These are phyloP conservation scores for Notarius quadriscutis DNA, from an alignment of 2,113 vertebrate species.

Conservation along the genomic window DNA sequence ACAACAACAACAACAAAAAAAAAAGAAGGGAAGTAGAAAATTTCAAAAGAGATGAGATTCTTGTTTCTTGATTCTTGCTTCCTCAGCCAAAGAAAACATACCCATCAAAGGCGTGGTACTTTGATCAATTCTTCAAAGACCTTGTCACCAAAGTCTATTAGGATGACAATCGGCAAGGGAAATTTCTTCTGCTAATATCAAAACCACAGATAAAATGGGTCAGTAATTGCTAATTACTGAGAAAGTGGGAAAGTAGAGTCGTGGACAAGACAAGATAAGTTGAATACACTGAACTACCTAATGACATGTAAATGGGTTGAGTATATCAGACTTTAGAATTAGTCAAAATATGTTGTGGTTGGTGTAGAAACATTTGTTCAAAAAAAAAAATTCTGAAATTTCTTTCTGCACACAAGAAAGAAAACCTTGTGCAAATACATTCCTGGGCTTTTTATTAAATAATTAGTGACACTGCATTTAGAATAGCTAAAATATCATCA, in stretches of 20 bases:
- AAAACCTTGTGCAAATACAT: background rate
- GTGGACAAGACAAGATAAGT: slow-evolving; percentile 18
- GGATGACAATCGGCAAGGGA: slow-evolving; percentile 49
- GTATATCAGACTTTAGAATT: background rate
- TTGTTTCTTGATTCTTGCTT: slow-evolving; percentile 62
- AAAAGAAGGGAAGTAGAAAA: background rate
- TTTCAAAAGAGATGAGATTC: slow-evolving; percentile 10
- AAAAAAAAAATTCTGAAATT: background rate
- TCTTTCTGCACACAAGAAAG: background rate
- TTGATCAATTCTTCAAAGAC: slow-evolving; percentile 62
- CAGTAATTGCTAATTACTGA: slow-evolving; percentile 69
- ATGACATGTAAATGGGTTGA: background rate
- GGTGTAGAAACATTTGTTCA: background rate
- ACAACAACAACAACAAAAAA: background rate
- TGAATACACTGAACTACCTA: slow-evolving; percentile 15
- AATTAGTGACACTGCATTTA: slow-evolving; percentile 12
- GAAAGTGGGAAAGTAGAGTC: slow-evolving; percentile 36
- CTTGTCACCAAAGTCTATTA: slow-evolving; percentile 58
- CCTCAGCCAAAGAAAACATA: slow-evolving; percentile 68
- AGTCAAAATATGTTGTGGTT: slow-evolving; percentile 2
- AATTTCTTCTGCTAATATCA: slow-evolving; percentile 56
- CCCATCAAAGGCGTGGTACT: slow-evolving; percentile 50
- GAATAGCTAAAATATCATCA: slow-evolving; percentile 19
- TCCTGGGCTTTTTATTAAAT: slow-evolving; percentile 13
- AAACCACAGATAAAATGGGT: slow-evolving; percentile 58